phyloP scores from a whole-genome alignment of 2,113 vertebrate genomes.

The Numida meleagris region DNA sequence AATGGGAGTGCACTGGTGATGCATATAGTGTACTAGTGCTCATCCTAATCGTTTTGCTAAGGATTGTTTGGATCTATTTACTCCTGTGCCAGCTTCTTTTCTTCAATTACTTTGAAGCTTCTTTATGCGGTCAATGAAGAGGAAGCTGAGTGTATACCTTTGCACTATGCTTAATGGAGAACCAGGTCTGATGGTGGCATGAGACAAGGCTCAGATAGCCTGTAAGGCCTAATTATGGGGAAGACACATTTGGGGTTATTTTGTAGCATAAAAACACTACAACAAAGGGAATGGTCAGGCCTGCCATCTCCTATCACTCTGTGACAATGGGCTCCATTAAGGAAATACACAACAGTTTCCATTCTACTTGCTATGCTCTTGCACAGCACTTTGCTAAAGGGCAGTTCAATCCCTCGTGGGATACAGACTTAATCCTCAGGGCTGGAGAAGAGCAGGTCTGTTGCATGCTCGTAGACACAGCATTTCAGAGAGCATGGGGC shows the following conservation, averaged over 20 bases:
- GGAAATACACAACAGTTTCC: neutral
- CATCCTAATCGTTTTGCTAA: neutral
- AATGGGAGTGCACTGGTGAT: neutral
- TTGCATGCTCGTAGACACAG: accelerated
- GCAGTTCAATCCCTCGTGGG: neutral
- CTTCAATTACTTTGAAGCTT: neutral
- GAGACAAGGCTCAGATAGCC: neutral
- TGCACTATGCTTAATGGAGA: neutral
- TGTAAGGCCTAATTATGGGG: neutral
- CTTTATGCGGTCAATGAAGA: neutral
- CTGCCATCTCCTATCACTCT: neutral
- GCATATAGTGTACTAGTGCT: accelerated
- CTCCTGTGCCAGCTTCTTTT: neutral
- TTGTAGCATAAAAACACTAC: neutral
- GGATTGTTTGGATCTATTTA: neutral
- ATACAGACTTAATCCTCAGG: neutral
- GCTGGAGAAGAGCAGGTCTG: neutral
- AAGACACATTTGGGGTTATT: neutral
- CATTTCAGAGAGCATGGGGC: neutral
- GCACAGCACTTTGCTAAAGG: neutral
- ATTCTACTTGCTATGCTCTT: accelerated
- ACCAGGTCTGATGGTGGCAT: neutral
- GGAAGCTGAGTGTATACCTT: neutral
- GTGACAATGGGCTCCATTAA: neutral
- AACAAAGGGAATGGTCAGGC: neutral